These are phyloP conservation scores for Strigamia transsilvanica DNA, from an alignment of 2,888 invertebrate genomes.

Conservation along the genomic window DNA sequence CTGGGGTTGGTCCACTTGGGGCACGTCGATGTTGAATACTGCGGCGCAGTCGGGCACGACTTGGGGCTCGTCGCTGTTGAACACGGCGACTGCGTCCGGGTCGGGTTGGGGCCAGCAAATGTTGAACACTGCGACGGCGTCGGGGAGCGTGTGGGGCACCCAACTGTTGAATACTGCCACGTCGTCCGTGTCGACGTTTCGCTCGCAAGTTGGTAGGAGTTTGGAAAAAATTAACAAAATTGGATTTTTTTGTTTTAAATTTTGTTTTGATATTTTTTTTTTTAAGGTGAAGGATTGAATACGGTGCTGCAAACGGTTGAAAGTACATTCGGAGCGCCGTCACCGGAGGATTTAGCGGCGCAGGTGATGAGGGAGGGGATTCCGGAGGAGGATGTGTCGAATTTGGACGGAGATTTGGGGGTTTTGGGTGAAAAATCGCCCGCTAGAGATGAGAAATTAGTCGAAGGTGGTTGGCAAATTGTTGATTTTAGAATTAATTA, in stretches of 20 bases:
- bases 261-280: not conserved
- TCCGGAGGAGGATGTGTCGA: not conserved
- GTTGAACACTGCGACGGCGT: conserved; percentile 77
- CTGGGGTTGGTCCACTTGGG: too few relatives aligned
- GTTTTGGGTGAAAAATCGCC: not conserved
- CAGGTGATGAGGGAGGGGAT: conserved; percentile 59
- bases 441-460: not conserved
- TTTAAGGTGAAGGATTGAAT: conserved; percentile 75
- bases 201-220: conserved; percentile 72
- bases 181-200: conserved; percentile 78
- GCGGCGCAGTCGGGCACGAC: not conserved
- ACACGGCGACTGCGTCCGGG: not conserved
- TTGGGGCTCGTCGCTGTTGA: not conserved
- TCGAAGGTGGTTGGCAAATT: not conserved
- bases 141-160: conserved; percentile 81
- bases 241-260: not conserved
- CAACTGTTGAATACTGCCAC: conserved; percentile 79
- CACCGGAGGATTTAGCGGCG: conserved; percentile 79
- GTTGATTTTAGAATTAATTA: not conserved
- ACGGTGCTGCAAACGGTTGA: conserved; percentile 75
- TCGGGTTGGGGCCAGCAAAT: conserved; percentile 71
- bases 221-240: too few relatives aligned
- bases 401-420: not conserved
- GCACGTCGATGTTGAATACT: not conserved
- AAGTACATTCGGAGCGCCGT: conserved; percentile 81